These are phyloP conservation scores for Drosophila subquinaria DNA, from an alignment of 2,888 invertebrate genomes.

Conservation along the genomic window DNA sequence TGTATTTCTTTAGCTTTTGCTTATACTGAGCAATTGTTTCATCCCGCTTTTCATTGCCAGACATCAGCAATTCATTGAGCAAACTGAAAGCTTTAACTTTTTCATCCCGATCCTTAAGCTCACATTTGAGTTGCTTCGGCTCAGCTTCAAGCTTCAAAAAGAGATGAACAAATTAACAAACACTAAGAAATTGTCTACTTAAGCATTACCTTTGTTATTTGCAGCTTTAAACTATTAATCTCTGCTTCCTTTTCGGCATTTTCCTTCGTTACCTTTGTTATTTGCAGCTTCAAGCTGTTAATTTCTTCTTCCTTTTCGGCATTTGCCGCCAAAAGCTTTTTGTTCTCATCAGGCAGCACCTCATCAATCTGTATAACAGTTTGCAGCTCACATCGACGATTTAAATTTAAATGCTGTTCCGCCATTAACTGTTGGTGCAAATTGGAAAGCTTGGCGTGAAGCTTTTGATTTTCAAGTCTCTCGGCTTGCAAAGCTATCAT, in stretches of 20 bases:
- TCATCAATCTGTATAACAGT: not conserved
- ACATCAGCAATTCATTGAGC: slow-evolving; percentile 30
- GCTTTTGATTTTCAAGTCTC: not conserved
- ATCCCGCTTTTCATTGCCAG: slow-evolving; percentile 21
- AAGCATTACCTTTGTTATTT: slow-evolving; percentile 4
- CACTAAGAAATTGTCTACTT: too few relatives aligned
- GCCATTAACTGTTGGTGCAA: not conserved
- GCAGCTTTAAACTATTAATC: too few relatives aligned
- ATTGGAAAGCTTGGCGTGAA: not conserved
- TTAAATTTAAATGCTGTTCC: not conserved
- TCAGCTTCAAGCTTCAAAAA: slow-evolving; percentile 16
- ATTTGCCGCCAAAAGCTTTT: not conserved
- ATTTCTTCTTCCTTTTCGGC: not conserved
- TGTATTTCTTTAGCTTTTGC: slow-evolving; percentile 1
- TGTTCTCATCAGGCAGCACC: not conserved
- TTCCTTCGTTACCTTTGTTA: slow-evolving; percentile 6
- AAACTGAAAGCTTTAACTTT: slow-evolving; percentile 2
- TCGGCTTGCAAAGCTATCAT: not conserved
- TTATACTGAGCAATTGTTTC: slow-evolving; percentile 17
- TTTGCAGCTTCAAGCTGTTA: not conserved
- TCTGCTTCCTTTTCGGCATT: too few relatives aligned
- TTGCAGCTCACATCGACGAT: not conserved
- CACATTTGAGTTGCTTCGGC: not conserved
- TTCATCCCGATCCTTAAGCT: not conserved
- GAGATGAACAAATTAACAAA: not conserved